Percentiles rank a stretch among this genome's conserved stretches.
Conservation (phyloP, 1,140 invertebrate species). For the Magallana ariakensis region DNA sequence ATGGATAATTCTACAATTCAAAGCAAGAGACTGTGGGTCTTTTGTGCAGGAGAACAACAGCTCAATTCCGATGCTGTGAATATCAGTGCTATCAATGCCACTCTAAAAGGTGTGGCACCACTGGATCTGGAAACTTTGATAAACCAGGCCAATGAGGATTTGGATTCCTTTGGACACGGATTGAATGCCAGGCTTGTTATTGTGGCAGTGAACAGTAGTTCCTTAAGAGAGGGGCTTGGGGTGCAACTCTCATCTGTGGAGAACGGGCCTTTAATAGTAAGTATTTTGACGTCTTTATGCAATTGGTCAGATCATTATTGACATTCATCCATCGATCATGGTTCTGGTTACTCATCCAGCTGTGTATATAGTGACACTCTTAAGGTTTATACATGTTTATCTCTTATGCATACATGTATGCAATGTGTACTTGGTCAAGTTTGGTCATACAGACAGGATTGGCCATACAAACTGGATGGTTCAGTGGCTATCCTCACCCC, state of each 20-base stretch:
- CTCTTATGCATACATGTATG: too few relatives aligned
- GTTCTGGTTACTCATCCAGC: too few relatives aligned
- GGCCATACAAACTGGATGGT: too few relatives aligned
- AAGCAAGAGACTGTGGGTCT: not conserved
- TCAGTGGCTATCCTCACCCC: too few relatives aligned
- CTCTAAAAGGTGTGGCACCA: not conserved
- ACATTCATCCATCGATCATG: too few relatives aligned
- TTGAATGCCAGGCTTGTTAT: constrained; percentile 10
- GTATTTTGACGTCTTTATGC: not conserved
- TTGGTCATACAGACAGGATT: too few relatives aligned
- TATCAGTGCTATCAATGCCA: not conserved
- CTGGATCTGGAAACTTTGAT: not conserved
- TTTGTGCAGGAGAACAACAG: not conserved
- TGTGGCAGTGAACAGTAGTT: not conserved
- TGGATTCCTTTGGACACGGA: not conserved
- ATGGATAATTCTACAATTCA: not conserved
- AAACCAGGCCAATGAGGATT: not conserved
- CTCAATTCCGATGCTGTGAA: not conserved
- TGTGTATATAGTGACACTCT: too few relatives aligned
- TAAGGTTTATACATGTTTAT: too few relatives aligned
- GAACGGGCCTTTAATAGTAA: not conserved
- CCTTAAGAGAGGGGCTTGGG: not conserved
- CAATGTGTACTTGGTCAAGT: too few relatives aligned
- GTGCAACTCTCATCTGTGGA: not conserved
- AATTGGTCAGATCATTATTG: not conserved